Evolutionary conservation across 2,113 vertebrate genomes (phyloP), one percentile per base, ranked within the genome.

Genomic region (Gallinago media): DNA sequence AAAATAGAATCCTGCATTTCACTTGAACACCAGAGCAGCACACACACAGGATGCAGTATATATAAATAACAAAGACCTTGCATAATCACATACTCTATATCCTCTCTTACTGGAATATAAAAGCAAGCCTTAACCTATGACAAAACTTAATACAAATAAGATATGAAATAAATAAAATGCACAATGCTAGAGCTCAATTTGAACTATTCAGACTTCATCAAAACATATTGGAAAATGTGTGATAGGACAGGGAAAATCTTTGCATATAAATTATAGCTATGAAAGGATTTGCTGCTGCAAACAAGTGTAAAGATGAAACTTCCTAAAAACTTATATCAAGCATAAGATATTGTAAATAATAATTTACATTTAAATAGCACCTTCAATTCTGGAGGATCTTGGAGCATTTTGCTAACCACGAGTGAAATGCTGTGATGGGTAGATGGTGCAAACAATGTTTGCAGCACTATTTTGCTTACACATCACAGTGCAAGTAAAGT

Each of bases 11-110:
- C 76, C 92, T 66, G 84, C 80, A 92, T 97, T 96, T 96, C 86
- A 78, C 85, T 94, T 76, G 88, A 94, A 86, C 89, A 86, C 82
- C 58, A 19, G 92, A 93, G 81, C 62, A 70, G 90, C 87, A 80
- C 81, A 83, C 83, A 90, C 94, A 90, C 13, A 77, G 92, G 96
- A 96, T 93, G 97, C 95, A 85, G 94, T 74, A 94, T 93, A 91
- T 96, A 97, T 96, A 97, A 97, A 97, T 97, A 97, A 97, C 97
- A 97, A 97, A 97, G 91, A 80, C 97, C 95, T 95, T 59, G 95
- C 96, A 97, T 96, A 97, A 96, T 97, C 95, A 97, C 94, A 92
- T n/a, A 89, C 88, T 94, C 93, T 96, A 71, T 95, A 97, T 95
- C 96, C 85, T 91, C 94, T 94, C 96, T 97, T 95, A 80, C 79